Evolutionary conservation across 2,888 invertebrate species (phyloP), one percentile per base, ranked within the genome.

Genomic region (Barypeithes pellucidus): DNA sequence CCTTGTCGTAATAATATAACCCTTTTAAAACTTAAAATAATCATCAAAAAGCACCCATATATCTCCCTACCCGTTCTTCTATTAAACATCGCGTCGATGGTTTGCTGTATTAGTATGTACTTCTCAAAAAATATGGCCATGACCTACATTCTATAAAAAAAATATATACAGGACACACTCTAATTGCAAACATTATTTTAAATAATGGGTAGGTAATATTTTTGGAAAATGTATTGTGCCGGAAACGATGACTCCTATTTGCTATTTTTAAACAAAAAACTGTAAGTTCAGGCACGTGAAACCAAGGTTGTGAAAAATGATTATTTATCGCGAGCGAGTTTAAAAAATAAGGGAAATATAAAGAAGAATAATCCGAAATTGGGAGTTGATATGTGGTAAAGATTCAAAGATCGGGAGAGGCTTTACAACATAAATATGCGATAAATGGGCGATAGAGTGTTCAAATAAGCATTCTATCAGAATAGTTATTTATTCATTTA

Each of bases 171-270:
- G 52, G 36, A 33, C 65, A 20, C n/a, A 54, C 65, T 16, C 18
- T 29, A 63, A 47, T 63, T 33, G 29, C 50, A 11, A 8, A 11
- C 4, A 36, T 29, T 59, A 67, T 47, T 67, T 59, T 43, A 59
- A 41, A 45, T 59, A 39, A 22, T 47, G 29, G 59, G 16, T 47
- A 59, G 59, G 4, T 59, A 59, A 43, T 36, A 33, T 33, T 12
- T 29, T 33, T 22, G 11, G 29, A 22, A 60, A 24, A 39, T 66
- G 54, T 57, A 66, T 66, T 14, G 43, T 67, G 41, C 66, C 57
- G 66, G 66, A 67, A 67, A 47, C 29, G 43, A 43, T 59, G 67
- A 67, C 41, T 59, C 33, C 39, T 59, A 45, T 18, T 54, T 57
- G 54, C 59, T 67, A 57, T 67, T 67, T 67, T 67, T 29, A 24